A percentile compares a stretch with the other conserved stretches of the same genome.
Evolutionary conservation across 2,113 vertebrate genomes (phyloP).

Genomic region (Plecturocebus donacophilus): DNA sequence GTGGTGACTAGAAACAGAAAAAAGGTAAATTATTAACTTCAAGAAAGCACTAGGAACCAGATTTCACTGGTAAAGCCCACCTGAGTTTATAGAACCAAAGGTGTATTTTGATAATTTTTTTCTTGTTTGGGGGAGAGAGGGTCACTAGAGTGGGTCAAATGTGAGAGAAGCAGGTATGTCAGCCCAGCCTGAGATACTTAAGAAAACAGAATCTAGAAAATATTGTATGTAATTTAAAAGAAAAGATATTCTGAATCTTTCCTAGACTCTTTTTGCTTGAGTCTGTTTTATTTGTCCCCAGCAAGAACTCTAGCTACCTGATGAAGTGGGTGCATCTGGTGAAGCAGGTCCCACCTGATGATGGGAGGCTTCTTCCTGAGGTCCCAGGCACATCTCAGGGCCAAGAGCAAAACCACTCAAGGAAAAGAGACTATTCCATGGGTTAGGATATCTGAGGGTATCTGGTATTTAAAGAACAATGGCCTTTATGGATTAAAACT

Average conservation of each 20-base stretch:
- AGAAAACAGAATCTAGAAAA: not conserved
- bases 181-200: not conserved
- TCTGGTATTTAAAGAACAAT: not conserved
- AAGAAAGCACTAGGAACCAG: not conserved
- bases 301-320: not conserved
- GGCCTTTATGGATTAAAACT: not conserved
- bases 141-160: not conserved
- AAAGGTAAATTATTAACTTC: not conserved
- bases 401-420: not conserved
- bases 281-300: not conserved
- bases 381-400: not conserved
- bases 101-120: not conserved
- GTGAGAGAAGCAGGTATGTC: not conserved
- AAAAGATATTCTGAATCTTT: conserved; percentile 5
- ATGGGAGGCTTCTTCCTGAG: not conserved
- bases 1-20: not conserved
- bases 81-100: not conserved
- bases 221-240: not conserved
- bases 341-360: not conserved
- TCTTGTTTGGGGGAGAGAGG: not conserved
- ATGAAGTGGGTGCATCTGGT: not conserved
- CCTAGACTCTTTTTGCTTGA: not conserved
- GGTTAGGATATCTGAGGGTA: not conserved
- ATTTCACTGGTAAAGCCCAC: not conserved
- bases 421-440: not conserved